A percentile compares a stretch with the other conserved stretches of the same genome.
Evolutionary conservation across 1,140 invertebrate genomes (phyloP).

Genomic region (Thalassaphorura encarpata): DNA sequence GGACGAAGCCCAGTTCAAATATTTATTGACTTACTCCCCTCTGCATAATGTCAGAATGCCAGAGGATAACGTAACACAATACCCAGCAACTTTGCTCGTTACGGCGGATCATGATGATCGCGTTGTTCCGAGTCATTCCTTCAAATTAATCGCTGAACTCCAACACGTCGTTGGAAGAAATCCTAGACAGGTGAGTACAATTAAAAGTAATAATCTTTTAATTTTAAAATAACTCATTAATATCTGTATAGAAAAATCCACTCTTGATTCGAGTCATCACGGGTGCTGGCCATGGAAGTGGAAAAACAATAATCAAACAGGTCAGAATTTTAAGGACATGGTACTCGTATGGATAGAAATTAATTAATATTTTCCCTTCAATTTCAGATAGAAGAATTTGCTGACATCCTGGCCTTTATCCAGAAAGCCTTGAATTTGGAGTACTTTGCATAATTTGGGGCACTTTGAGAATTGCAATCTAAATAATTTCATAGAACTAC

Average conservation of each 20-base stretch:
- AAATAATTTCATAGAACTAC: too few species aligned
- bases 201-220: neutral
- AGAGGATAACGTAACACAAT: constrained; percentile 41
- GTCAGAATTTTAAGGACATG: constrained; percentile 46
- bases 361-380: neutral
- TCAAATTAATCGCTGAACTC: constrained; percentile 54
- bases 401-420: constrained; percentile 2
- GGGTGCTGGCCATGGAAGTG: constrained; percentile 90
- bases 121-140: constrained; percentile 51
- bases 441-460: too few species aligned
- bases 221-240: neutral
- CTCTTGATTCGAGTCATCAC: constrained; percentile 81
- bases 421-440: neutral
- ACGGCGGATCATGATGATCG: constrained; percentile 50
- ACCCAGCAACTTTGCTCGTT: constrained; percentile 48
- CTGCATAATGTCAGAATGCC: constrained; percentile 83
- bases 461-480: too few species aligned
- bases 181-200: constrained; percentile 37
- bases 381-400: neutral
- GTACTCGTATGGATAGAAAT: neutral
- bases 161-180: constrained; percentile 44
- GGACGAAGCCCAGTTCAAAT: constrained; percentile 75
- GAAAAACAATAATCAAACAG: constrained; percentile 51
- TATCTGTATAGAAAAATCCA: constrained; percentile 59
- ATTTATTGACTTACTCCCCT: constrained; percentile 85